Conservation (phyloP, 2,888 invertebrate genomes). For the Venusia cambrica region DNA sequence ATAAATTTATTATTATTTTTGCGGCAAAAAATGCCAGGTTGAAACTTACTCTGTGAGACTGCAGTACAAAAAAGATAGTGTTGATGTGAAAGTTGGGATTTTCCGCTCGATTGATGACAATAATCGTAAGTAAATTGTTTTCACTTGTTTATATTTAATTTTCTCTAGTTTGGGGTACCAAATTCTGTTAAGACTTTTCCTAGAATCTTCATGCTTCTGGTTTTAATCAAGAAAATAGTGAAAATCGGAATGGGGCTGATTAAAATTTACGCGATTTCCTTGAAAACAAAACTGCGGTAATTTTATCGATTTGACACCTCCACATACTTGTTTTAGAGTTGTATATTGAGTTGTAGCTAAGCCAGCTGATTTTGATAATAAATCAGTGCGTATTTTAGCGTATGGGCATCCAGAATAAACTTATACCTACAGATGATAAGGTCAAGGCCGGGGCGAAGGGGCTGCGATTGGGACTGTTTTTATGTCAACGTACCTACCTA, state of each 20-base stretch:
- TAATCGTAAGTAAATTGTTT: constrained; percentile 59
- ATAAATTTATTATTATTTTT: constrained; percentile 51
- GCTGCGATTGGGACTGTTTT: constrained; percentile 24
- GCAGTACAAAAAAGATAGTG: constrained; percentile 73
- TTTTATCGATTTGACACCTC: constrained; percentile 78
- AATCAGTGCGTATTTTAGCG: constrained; percentile 35
- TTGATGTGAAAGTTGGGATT: constrained; percentile 49
- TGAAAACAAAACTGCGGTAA: constrained; percentile 79
- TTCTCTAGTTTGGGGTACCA: too few species aligned
- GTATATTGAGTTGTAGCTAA: constrained; percentile 59
- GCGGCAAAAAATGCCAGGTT: constrained; percentile 68
- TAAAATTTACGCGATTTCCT: constrained; percentile 39
- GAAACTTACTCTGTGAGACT: constrained; percentile 50
- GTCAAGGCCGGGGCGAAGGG: constrained; percentile 28
- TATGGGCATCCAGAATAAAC: constrained; percentile 14
- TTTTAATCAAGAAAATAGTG: too few species aligned
- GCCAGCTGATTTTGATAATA: constrained; percentile 45
- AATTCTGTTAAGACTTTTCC: too few species aligned
- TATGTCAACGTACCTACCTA: constrained; percentile 17
- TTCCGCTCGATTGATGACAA: constrained; percentile 61
- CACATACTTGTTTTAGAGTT: constrained; percentile 56
- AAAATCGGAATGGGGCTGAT: neutral
- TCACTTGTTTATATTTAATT: constrained; percentile 36
- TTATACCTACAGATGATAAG: too few species aligned
- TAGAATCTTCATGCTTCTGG: too few species aligned